A percentile compares a stretch with the other conserved stretches of the same genome.
Evolutionary conservation across 2,113 vertebrate genomes (phyloP).

Genomic region (Coregonus clupeaformis): DNA sequence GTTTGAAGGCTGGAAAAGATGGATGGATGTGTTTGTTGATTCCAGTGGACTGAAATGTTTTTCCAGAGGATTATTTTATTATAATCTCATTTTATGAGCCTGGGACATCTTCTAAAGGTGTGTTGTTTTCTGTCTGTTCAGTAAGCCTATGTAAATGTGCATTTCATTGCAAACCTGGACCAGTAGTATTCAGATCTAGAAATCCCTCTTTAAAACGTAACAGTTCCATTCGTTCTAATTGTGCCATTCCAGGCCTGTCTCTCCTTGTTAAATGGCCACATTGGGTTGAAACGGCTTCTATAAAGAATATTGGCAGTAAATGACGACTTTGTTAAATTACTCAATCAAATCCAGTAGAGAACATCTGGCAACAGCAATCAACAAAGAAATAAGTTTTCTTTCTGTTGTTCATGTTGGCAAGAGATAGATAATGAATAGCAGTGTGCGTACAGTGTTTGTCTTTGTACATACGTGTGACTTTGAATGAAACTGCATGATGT

Average conservation of each 20-base stretch:
- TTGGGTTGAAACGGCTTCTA: constrained; percentile 33
- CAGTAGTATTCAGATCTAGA: background rate
- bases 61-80: constrained; percentile 1
- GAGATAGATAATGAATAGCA: constrained; percentile 24
- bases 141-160: background rate
- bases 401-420: constrained; percentile 27
- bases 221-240: constrained; percentile 27
- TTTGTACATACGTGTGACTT: background rate
- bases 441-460: background rate
- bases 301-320: constrained; percentile 53
- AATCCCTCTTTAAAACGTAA: background rate
- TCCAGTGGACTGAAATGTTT: background rate
- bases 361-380: constrained; percentile 14
- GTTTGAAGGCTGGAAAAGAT: constrained; percentile 2
- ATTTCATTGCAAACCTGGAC: background rate
- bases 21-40: background rate
- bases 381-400: constrained; percentile 19
- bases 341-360: constrained; percentile 39
- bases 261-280: constrained; percentile 34
- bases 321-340: constrained; percentile 20
- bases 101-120: background rate
- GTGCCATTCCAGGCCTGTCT: constrained; percentile 31
- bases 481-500: background rate
- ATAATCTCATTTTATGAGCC: background rate
- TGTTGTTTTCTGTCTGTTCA: background rate